Base-by-base conservation (phyloP, 2,888 invertebrate genomes). In the Drosophila recens region DNA sequence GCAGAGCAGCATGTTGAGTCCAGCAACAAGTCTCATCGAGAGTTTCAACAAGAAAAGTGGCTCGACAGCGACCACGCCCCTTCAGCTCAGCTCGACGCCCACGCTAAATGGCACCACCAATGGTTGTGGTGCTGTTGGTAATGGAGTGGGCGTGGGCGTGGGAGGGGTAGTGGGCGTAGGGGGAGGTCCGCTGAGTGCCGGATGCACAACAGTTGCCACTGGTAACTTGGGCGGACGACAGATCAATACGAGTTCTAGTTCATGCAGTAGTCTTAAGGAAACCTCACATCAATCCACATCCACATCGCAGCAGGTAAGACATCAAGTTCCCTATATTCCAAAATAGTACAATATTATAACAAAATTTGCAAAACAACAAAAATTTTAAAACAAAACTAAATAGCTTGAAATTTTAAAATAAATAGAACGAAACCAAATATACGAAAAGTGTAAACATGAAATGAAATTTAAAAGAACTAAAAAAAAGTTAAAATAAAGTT, bases 11-110 rank as follows among this genome's bases (percentile, higher is more conserved):
- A 91, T 91, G 70, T 83, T 91, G 71, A 92, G 91, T 87, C 93
- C 92, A 68, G 95, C 96, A 83, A 94, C 95, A 81, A 94, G 95
- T 90, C 94, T 95, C 90, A 95, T 96, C 94, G 96, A 96, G 93
- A 95, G 95, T 93, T 94, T 96, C 85, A 95, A 95, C 91, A 96
- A 95, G 91, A 95, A 95, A 92, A 95, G 75, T 45, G 63, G 72
- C 20, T 76, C 81, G 61, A 49, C 63, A 54, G 34, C 70, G 8
- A 49, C 45, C 8, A 52, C 69, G 33, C 76, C 76, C 36, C 82
- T 70, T 49, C 77, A 81, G 36, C 80, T 92, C 78, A 92, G 91
- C 63, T 5, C 56, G 27, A 65, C 80, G 68, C 67, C 74, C 59
- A 69, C 65, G 20, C 61, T 73, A 48, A 79, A 70, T 45, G 27